phyloP scores from a whole-genome alignment of 2,888 invertebrate genomes.

The Eulithis prunata region DNA sequence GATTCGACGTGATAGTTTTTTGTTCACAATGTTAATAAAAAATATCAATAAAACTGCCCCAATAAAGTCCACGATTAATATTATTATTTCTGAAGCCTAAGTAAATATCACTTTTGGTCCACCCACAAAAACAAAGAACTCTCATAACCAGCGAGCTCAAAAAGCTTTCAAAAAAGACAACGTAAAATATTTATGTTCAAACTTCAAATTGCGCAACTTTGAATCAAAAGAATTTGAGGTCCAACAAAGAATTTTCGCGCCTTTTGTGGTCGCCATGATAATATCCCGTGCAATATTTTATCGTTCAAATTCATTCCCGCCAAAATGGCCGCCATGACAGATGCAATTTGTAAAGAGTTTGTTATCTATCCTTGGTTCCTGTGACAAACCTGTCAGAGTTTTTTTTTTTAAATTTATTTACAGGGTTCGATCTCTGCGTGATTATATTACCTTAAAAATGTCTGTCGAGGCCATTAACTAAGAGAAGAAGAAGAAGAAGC shows the following conservation, averaged over 20 bases:
- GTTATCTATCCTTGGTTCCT: constrained; percentile 2
- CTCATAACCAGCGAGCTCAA: not conserved
- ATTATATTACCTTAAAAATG: too few species aligned
- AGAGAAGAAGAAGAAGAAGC: too few species aligned
- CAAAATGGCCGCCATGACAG: constrained; percentile 45
- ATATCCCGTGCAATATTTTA: constrained; percentile 37
- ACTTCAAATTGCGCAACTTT: constrained; percentile 13
- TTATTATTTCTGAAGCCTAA: too few species aligned
- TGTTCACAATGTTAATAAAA: too few species aligned
- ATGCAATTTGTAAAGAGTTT: constrained; percentile 31
- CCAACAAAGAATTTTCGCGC: constrained; percentile 10
- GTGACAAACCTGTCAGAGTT: constrained; percentile 9
- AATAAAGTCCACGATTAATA: not conserved
- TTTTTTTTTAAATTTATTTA: too few species aligned
- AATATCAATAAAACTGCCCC: too few species aligned
- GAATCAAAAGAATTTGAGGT: constrained; percentile 9
- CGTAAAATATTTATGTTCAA: constrained; percentile 14
- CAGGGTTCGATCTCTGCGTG: too few species aligned
- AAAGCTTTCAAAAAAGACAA: constrained; percentile 10
- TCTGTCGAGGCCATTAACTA: too few species aligned
- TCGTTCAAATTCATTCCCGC: constrained; percentile 34
- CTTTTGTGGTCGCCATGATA: constrained; percentile 17
- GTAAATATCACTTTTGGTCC: not conserved
- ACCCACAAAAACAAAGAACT: constrained; percentile 5
- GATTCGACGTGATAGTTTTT: too few species aligned